These are phyloP conservation scores for Epizoanthus fatuus DNA, from an alignment of 92 coral and sea anemone genomes.

Conservation along the genomic window DNA sequence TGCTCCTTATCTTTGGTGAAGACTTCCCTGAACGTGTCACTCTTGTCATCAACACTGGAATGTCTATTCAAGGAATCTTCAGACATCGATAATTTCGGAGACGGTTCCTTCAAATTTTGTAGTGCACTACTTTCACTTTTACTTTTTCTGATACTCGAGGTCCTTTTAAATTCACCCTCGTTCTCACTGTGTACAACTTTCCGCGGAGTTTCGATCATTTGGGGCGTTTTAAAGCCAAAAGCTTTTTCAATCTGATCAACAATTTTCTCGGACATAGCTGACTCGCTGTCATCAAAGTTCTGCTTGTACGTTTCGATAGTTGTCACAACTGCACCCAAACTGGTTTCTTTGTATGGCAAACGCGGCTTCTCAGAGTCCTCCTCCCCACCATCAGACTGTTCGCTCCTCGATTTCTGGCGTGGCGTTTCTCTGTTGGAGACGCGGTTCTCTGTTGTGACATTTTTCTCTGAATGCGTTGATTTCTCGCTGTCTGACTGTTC, in stretches of 20 bases:
- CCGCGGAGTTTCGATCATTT: conserved; percentile 68
- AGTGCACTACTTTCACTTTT: conserved; percentile 33
- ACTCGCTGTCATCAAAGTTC: conserved; percentile 84
- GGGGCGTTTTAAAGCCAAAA: conserved; percentile 86
- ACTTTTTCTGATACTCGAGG: conserved; percentile 50
- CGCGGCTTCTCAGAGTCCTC: conserved; percentile 58
- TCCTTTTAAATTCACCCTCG: conserved; percentile 64
- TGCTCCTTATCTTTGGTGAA: conserved; percentile 5
- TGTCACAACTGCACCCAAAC: conserved; percentile 93
- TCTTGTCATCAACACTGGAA: conserved; percentile 21
- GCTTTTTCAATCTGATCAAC: conserved; percentile 98
- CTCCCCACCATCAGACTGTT: conserved; percentile 61
- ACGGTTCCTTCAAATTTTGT: not conserved
- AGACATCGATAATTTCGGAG: conserved; percentile 25
- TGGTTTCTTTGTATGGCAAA: conserved; percentile 96
- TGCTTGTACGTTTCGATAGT: conserved; percentile 94
- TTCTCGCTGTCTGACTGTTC: conserved; percentile 38
- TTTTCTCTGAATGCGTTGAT: conserved; percentile 26
- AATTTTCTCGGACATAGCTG: conserved; percentile 92
- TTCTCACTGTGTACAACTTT: conserved; percentile 45
- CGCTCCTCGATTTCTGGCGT: conserved; percentile 46
- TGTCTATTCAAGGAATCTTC: conserved; percentile 53
- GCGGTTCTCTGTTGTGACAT: conserved; percentile 10
- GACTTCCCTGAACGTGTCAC: conserved; percentile 10
- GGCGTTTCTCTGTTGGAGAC: conserved; percentile 42